Evolutionary conservation across 1,140 invertebrate genomes (phyloP).

Genomic region (Chrysopa pallens): DNA sequence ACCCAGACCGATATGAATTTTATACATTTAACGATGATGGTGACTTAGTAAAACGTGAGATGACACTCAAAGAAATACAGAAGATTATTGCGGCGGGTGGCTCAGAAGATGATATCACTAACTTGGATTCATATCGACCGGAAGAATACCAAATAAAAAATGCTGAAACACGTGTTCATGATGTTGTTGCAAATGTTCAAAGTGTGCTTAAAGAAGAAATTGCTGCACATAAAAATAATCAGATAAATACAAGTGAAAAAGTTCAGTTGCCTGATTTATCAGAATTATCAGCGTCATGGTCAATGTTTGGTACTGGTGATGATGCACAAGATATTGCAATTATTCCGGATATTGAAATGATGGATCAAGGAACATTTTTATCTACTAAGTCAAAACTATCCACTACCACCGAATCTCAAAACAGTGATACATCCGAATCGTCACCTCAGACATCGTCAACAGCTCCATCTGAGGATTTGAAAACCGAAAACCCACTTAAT

Average conservation of each 20-base stretch:
- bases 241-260: slow-evolving; percentile 24
- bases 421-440: background rate
- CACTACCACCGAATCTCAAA: background rate
- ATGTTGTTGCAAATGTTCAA: slow-evolving; percentile 62
- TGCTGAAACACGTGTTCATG: slow-evolving; percentile 31
- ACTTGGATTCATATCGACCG: background rate
- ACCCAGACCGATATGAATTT: slow-evolving; percentile 66
- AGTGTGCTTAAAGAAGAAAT: slow-evolving; percentile 62
- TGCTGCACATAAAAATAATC: slow-evolving; percentile 41
- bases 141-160: slow-evolving; percentile 3
- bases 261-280: slow-evolving; percentile 39
- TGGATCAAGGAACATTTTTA: slow-evolving; percentile 17
- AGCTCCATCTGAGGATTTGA: background rate
- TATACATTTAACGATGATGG: slow-evolving; percentile 68
- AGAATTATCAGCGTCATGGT: slow-evolving; percentile 57
- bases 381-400: background rate
- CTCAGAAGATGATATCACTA: slow-evolving; percentile 27
- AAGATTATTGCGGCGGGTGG: slow-evolving; percentile 62
- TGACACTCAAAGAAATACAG: slow-evolving; percentile 68
- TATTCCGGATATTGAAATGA: slow-evolving; percentile 32
- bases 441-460: background rate
- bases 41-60: slow-evolving; percentile 58
- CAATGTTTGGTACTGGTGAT: slow-evolving; percentile 49
- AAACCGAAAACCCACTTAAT: background rate
- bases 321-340: slow-evolving; percentile 30